Evolutionary conservation across 2,797 vertebrate genomes (phyloP), one percentile per base, ranked within the genome.

Genomic region (Micropoecilia bifurca): DNA sequence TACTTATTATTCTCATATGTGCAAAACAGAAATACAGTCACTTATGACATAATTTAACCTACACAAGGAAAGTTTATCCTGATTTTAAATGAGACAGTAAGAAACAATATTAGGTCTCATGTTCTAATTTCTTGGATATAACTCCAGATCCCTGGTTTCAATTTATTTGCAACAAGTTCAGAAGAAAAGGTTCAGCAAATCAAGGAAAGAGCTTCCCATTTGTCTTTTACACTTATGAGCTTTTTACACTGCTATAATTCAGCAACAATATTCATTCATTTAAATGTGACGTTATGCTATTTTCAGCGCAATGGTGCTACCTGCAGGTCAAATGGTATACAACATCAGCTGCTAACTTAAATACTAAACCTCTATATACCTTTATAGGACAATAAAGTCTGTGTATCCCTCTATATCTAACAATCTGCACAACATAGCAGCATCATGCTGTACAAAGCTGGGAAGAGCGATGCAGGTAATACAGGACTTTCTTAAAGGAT

Each of bases 271-370:
- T 4, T 73, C 53, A 0, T 2, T 30, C 1, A 69, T 50, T 47
- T 76, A 36, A 1, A n/a, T 43, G 75, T 5, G 47, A 47, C 36
- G 2, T 25, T 41, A n/a, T 0, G 1, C 50, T 22, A 53, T 66
- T 72, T 33, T 79, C 39, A 75, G 81, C 76, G 39, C 84, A 91
- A 93, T 41, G 88, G 90, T 92, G 89, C 92, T 41, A 43, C 88
- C 93, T 92, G 81, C 85, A 92, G 94, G 93, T 80, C 36, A 84
- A 73, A 75, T 45, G 43, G 63, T 81, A 83, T 43, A 89, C 72
- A 81, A 78, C 85, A 87, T 0, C 71, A 81, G 25, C n/a, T 69
- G 14, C 48, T 22, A n/a, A 50, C 0, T 48, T 3, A 25, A 48
- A 59, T 28, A 13, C 8, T 25, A 8, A 28, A 61, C 41, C n/a